Conservation (phyloP, 2,888 invertebrate species). For the Eupithecia tripunctaria region DNA sequence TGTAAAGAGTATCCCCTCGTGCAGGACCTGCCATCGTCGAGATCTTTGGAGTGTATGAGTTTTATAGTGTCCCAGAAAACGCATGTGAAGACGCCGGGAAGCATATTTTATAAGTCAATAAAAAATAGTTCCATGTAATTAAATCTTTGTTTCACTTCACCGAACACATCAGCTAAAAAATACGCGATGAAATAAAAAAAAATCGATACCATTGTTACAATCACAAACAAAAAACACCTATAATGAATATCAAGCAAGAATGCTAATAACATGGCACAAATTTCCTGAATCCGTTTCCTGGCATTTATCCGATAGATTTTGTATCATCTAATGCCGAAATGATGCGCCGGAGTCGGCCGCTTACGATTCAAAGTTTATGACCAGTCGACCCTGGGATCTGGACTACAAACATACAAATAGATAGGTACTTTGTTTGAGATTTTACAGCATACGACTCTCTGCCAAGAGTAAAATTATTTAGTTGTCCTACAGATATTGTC, state of each 20-base stretch:
- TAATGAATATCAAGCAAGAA: slow-evolving; percentile 44
- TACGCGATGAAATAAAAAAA: neutral
- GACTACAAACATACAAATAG: slow-evolving; percentile 44
- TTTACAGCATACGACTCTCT: neutral
- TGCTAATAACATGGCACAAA: slow-evolving; percentile 35
- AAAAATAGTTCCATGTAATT: neutral
- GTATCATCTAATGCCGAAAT: slow-evolving; percentile 39
- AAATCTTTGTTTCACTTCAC: neutral
- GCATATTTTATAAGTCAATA: neutral
- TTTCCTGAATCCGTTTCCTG: slow-evolving; percentile 50
- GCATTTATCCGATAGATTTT: slow-evolving; percentile 30
- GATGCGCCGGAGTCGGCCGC: slow-evolving; percentile 53
- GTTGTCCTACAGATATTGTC: neutral
- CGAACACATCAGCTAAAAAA: neutral
- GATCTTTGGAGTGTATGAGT: too few relatives aligned
- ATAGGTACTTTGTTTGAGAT: slow-evolving; percentile 17
- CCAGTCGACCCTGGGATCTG: slow-evolving; percentile 60
- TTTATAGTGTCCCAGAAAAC: neutral
- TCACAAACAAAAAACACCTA: slow-evolving; percentile 11
- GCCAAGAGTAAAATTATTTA: neutral
- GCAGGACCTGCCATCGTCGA: too few relatives aligned
- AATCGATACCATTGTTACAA: slow-evolving; percentile 2
- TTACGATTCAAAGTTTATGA: slow-evolving; percentile 59
- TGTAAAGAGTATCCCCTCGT: neutral
- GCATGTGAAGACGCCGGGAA: neutral